Percentiles rank a stretch among this genome's conserved stretches.
Evolutionary conservation across 2,888 invertebrate species (phyloP).

Genomic region (Polietes domitor): DNA sequence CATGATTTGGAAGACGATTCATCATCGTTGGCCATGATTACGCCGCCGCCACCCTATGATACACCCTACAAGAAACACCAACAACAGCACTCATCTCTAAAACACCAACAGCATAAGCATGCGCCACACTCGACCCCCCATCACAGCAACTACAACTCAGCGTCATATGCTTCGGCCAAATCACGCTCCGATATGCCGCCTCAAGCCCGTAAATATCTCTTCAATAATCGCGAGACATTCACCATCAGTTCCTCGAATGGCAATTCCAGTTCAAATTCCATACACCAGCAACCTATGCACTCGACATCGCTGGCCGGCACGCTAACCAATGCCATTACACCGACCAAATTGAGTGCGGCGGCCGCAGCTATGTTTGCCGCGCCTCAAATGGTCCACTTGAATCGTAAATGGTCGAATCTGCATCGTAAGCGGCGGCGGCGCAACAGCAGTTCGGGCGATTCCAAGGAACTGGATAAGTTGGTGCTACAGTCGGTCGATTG

Average conservation of each 20-base stretch:
- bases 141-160: constrained; percentile 30
- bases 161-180: constrained; percentile 47
- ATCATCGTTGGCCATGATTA: constrained; percentile 78
- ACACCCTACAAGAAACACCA: constrained; percentile 70
- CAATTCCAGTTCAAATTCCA: constrained; percentile 63
- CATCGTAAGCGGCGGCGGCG: constrained; percentile 77
- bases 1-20: constrained; percentile 70
- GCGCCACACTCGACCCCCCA: constrained; percentile 40
- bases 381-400: constrained; percentile 79
- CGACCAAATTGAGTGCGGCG: constrained; percentile 77
- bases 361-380: constrained; percentile 79
- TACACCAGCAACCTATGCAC: constrained; percentile 64
- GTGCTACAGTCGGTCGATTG: constrained; percentile 80
- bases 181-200: constrained; percentile 58
- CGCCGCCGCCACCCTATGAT: constrained; percentile 78
- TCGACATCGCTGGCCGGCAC: constrained; percentile 65
- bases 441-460: constrained; percentile 79
- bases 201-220: constrained; percentile 73
- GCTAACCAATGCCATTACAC: constrained; percentile 75
- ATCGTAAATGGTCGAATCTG: constrained; percentile 79
- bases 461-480: constrained; percentile 80
- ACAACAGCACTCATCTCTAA: constrained; percentile 37
- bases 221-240: constrained; percentile 77
- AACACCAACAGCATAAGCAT: constrained; percentile 41
- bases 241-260: constrained; percentile 75